Evolutionary conservation across 1,140 invertebrate species (phyloP), one percentile per base, ranked within the genome.

Genomic region (Aphelenchoides besseyi): DNA sequence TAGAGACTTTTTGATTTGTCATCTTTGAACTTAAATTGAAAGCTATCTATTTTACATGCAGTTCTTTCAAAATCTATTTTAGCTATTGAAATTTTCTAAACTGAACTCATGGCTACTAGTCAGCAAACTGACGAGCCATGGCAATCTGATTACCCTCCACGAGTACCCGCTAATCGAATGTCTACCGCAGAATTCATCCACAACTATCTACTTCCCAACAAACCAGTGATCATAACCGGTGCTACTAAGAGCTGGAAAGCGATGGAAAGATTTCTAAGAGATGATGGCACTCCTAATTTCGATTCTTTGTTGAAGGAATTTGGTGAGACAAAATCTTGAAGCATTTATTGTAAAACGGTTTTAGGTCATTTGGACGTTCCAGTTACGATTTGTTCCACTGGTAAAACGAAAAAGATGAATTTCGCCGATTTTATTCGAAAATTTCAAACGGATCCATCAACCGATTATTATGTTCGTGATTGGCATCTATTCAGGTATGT

Each of bases 181-280:
- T 59, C 55, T 28, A 59, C 55, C 12, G 55, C 55, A 33, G 55
- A 59, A 28, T 59, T 59, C 55, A 59, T 59, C 18, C 5, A 59
- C 26, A 59, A 59, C 5, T 18, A 29, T 33, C 18, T 59, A 33
- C 5, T 59, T 8, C 5, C 5, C 5, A 59, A 59, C 18, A 18
- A 59, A 23, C 55, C 55, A 33, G 18, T 59, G 18, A 59, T 59
- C 18, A 59, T 59, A 8, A 59, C 55, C 5, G 32, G 32, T 59
- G 5, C 5, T 33, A 59, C 55, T 8, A 18, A 59, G 5, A 33
- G 18, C 16, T 59, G 55, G 55, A 5, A 59, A 33, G 55, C 55
- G 18, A 23, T 48, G 12, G 5, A 59, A 33, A 59, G 32, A 33
- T 59, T 5, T 5, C 18, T 59, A 28, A 33, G 18, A 8, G 55